Conservation (phyloP, 2,797 vertebrate genomes). For the Takifugu ocellatus region DNA sequence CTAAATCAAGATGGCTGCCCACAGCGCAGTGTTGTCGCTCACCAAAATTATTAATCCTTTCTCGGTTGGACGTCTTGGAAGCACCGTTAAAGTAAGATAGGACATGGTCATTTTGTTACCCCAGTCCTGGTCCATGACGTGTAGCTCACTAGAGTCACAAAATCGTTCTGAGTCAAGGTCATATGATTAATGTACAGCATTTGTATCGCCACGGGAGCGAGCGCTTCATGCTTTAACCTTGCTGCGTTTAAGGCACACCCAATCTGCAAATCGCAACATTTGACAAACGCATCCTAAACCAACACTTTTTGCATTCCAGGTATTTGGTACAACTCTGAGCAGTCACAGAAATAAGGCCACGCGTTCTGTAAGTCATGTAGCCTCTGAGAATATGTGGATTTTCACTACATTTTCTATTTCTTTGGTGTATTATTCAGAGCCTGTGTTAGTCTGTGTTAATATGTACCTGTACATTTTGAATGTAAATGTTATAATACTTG, state of each 20-base stretch:
- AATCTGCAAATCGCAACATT: too few relatives aligned
- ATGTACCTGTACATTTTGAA: too few relatives aligned
- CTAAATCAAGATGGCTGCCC: conserved; percentile 70
- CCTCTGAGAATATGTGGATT: background rate
- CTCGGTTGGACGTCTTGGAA: conserved; percentile 59
- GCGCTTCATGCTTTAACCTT: background rate
- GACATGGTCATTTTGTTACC: rapidly evolving
- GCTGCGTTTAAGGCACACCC: background rate
- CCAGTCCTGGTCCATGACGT: background rate
- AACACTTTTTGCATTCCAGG: conserved; percentile 49
- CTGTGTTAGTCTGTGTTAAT: too few relatives aligned
- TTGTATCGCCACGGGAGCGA: background rate
- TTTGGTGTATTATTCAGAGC: too few relatives aligned
- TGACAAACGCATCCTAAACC: rapidly evolving
- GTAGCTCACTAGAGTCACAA: background rate
- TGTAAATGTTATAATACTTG: background rate
- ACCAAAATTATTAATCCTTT: conserved; percentile 65
- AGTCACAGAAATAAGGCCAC: conserved; percentile 56
- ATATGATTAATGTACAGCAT: conserved; percentile 14
- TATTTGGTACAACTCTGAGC: conserved; percentile 59
- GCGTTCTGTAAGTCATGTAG: conserved; percentile 52
- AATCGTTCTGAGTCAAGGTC: conserved; percentile 53
- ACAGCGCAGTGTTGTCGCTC: conserved; percentile 52
- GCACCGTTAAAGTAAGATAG: conserved; percentile 67
- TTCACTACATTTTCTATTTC: too few relatives aligned